Conservation (phyloP, 1,140 invertebrate species). For the Drosophila elegans region DNA sequence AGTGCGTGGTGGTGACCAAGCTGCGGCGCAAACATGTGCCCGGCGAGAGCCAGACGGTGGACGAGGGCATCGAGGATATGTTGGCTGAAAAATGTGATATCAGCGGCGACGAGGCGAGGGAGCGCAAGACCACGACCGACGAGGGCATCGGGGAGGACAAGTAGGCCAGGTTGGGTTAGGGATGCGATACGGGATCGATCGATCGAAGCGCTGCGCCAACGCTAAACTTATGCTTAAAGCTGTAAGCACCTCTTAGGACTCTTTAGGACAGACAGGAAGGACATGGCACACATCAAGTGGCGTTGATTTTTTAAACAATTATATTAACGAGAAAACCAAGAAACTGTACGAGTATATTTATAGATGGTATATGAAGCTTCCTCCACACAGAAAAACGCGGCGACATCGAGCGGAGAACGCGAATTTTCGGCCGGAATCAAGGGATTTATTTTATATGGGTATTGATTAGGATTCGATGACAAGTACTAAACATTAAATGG, state of each 20-base stretch:
- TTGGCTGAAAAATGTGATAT: conserved; percentile 85
- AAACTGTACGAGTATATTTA: conserved; percentile 73
- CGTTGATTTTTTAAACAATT: conserved; percentile 81
- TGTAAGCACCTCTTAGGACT: conserved; percentile 52
- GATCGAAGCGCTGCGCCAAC: conserved; percentile 53
- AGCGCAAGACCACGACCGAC: conserved; percentile 79
- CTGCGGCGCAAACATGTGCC: conserved; percentile 58
- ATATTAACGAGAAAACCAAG: conserved; percentile 57
- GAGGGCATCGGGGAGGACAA: conserved; percentile 84
- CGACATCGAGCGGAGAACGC: conserved; percentile 26
- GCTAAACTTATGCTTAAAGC: conserved; percentile 54
- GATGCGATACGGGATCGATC: conserved; percentile 22
- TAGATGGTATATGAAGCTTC: conserved; percentile 83
- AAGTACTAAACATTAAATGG: conserved; percentile 34
- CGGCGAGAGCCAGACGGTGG: conserved; percentile 69
- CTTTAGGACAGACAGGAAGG: conserved; percentile 44
- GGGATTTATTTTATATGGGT: conserved; percentile 80
- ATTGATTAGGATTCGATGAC: conserved; percentile 54
- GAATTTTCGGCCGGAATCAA: conserved; percentile 48
- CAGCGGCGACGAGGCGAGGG: conserved; percentile 76
- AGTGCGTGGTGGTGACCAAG: conserved; percentile 56
- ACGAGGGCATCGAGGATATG: conserved; percentile 84
- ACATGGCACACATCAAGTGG: conserved; percentile 67
- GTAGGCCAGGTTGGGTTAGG: conserved; percentile 56
- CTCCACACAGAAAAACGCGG: conserved; percentile 56